Conservation (phyloP, 1,140 invertebrate genomes). For the Pogonomyrmex barbatus region DNA sequence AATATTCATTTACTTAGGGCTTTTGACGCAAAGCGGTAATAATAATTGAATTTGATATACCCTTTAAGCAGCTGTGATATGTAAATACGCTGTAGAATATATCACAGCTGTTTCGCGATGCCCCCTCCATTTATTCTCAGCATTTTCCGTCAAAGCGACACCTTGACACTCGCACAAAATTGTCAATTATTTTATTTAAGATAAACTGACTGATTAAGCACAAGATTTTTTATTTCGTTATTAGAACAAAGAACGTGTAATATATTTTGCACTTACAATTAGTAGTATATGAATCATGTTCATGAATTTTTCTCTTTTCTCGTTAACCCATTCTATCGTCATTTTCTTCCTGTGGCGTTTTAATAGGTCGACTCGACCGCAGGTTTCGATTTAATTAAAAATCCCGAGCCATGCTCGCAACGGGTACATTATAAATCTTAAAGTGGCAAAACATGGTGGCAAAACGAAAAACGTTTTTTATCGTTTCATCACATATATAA, state of each 20-base stretch:
- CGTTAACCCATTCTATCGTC: neutral
- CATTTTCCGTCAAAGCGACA: too few species aligned
- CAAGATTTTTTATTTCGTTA: conserved; percentile 6
- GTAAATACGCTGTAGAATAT: neutral
- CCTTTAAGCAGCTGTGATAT: neutral
- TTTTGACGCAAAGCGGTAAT: neutral
- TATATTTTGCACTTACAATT: neutral
- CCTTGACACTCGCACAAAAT: neutral
- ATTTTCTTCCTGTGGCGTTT: conserved; percentile 28
- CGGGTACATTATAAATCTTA: conserved; percentile 66
- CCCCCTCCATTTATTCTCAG: too few species aligned
- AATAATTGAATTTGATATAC: neutral
- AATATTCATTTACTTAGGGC: neutral
- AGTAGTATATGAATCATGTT: neutral
- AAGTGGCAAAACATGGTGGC: neutral
- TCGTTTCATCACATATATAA: neutral
- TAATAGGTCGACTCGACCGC: conserved; percentile 41
- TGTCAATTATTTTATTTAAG: conserved; percentile 28
- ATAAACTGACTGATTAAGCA: neutral
- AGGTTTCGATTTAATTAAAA: conserved; percentile 73
- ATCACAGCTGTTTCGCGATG: too few species aligned
- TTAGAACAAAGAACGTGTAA: neutral
- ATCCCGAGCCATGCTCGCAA: conserved; percentile 50
- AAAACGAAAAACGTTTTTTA: conserved; percentile 36
- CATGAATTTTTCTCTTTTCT: neutral